A percentile compares a stretch with the other conserved stretches of the same genome.
These are phyloP conservation scores for Frankliniella fusca DNA, from an alignment of 2,888 invertebrate genomes.

Conservation along the genomic window DNA sequence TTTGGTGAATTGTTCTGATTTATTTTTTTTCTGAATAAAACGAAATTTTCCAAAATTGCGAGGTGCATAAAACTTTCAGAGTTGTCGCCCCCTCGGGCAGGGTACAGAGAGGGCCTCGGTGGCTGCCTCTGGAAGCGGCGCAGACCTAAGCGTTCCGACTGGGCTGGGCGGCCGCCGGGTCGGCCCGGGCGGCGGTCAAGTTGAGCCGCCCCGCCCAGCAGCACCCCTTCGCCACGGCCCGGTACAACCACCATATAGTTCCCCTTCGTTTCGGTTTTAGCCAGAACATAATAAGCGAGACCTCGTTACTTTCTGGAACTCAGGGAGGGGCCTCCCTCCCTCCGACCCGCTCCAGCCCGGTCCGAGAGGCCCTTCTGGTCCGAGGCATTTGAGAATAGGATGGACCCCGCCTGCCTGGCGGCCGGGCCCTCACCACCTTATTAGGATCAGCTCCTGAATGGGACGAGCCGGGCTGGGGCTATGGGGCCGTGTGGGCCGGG, in stretches of 20 bases:
- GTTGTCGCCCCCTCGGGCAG: too few species aligned
- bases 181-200: not conserved
- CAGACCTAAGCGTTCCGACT: too few species aligned
- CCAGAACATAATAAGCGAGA: not conserved
- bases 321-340: not conserved
- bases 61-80: too few species aligned
- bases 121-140: too few species aligned
- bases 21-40: too few species aligned
- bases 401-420: not conserved
- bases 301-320: conserved; percentile 22
- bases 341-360: not conserved
- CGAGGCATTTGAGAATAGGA: not conserved
- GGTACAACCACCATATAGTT: not conserved
- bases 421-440: not conserved
- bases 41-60: too few species aligned
- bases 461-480: too few species aligned
- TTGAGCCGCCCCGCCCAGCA: not conserved
- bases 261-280: not conserved
- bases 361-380: not conserved
- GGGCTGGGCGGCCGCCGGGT: not conserved
- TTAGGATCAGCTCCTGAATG: not conserved
- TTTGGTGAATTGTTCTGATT: too few species aligned
- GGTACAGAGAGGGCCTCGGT: too few species aligned
- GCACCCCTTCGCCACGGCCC: not conserved
- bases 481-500: too few species aligned